phyloP scores from a whole-genome alignment of 2,888 invertebrate genomes.

The Tortricodes alternella region DNA sequence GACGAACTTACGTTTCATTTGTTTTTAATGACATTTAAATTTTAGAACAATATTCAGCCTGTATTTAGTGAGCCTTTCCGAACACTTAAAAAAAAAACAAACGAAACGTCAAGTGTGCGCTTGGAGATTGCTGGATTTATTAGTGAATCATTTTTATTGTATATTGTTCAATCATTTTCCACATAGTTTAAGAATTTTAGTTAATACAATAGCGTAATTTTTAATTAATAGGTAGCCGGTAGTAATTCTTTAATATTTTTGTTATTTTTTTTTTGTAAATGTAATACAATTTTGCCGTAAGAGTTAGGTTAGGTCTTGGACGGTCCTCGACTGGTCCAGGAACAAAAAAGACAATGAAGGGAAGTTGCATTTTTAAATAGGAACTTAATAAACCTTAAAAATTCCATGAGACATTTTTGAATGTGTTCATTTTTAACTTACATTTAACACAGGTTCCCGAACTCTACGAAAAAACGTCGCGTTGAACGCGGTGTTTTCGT shows the following conservation, averaged over 20 bases:
- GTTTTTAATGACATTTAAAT: background rate
- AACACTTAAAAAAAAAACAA: slow-evolving; percentile 9
- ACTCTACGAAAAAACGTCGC: slow-evolving; percentile 35
- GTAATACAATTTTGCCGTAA: slow-evolving; percentile 69
- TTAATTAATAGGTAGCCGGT: slow-evolving; percentile 77
- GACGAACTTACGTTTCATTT: slow-evolving; percentile 10
- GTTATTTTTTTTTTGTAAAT: slow-evolving; percentile 77
- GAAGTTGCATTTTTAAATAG: slow-evolving; percentile 72
- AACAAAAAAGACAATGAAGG: slow-evolving; percentile 80
- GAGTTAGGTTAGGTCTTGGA: slow-evolving; percentile 72
- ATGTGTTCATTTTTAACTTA: slow-evolving; percentile 15
- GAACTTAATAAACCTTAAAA: slow-evolving; percentile 52
- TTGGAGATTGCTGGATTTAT: slow-evolving; percentile 67
- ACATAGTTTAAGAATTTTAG: slow-evolving; percentile 79
- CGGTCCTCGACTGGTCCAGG: slow-evolving; percentile 68
- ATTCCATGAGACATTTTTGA: slow-evolving; percentile 45
- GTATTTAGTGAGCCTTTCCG: slow-evolving; percentile 35
- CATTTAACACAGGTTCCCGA: slow-evolving; percentile 31
- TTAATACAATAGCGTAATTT: slow-evolving; percentile 77
- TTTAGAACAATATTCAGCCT: background rate
- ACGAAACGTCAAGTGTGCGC: slow-evolving; percentile 40
- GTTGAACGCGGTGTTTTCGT: slow-evolving; percentile 32
- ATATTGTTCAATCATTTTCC: slow-evolving; percentile 82
- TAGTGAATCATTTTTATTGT: slow-evolving; percentile 81
- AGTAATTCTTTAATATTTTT: slow-evolving; percentile 80